phyloP scores from a whole-genome alignment of 2,888 invertebrate species.

The Clepsis dumicolana region DNA sequence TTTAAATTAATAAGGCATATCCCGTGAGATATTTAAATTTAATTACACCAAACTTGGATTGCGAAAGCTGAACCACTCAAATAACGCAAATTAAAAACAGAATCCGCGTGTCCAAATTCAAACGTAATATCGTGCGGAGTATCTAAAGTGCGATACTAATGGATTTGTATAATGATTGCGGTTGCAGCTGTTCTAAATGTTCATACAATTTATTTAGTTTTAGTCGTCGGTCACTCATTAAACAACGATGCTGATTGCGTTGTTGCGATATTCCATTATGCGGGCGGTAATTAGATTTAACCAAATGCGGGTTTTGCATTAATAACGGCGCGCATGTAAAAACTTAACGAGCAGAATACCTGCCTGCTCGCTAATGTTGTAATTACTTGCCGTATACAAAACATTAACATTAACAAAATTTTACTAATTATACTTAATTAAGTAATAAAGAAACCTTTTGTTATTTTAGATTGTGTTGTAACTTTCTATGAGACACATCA shows the following conservation, averaged over 20 bases:
- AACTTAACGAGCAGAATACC: constrained; percentile 65
- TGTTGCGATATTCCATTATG: constrained; percentile 78
- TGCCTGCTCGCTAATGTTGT: constrained; percentile 57
- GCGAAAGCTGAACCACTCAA: constrained; percentile 19
- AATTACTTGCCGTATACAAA: constrained; percentile 52
- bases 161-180: constrained; percentile 68
- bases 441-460: constrained; percentile 3
- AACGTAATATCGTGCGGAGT: constrained; percentile 60
- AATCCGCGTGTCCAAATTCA: constrained; percentile 60
- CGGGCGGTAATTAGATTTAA: constrained; percentile 83
- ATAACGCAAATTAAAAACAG: constrained; percentile 38
- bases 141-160: constrained; percentile 62
- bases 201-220: constrained; percentile 73
- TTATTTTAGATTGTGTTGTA: not conserved
- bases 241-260: constrained; percentile 82
- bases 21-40: constrained; percentile 14
- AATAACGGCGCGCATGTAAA: constrained; percentile 67
- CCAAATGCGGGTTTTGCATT: constrained; percentile 81
- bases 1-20: constrained; percentile 11
- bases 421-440: constrained; percentile 27
- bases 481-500: constrained; percentile 4
- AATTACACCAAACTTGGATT: constrained; percentile 7
- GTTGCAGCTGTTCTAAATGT: constrained; percentile 73
- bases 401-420: constrained; percentile 35
- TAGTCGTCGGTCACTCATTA: constrained; percentile 79